Conservation (phyloP, 2,113 vertebrate genomes). For the Larimichthys crocea region DNA sequence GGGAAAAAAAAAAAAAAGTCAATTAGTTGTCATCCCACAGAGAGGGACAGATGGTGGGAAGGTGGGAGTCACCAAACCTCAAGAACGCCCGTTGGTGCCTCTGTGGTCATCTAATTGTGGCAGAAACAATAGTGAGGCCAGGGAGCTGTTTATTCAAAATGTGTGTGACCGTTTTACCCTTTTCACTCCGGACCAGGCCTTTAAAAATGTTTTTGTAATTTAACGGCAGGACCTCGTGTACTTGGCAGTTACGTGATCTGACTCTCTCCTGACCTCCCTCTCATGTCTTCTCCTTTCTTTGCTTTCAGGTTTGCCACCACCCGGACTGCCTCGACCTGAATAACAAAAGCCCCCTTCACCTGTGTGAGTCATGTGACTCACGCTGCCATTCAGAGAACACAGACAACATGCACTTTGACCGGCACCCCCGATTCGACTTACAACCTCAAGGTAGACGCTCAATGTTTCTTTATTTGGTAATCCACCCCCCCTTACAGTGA, state of each 20-base stretch:
- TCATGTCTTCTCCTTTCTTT: slow-evolving; percentile 76
- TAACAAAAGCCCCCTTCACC: slow-evolving; percentile 86
- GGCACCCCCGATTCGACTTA: slow-evolving; percentile 92
- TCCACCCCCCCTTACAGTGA: slow-evolving; percentile 4
- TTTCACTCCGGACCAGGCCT: slow-evolving; percentile 8
- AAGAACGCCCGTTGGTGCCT: slow-evolving; percentile 57
- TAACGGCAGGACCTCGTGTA: slow-evolving; percentile 15
- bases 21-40: slow-evolving; percentile 41
- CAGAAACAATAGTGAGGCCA: slow-evolving; percentile 59
- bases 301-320: slow-evolving; percentile 92
- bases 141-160: slow-evolving; percentile 38
- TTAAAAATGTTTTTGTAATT: slow-evolving; percentile 21
- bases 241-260: slow-evolving; percentile 27
- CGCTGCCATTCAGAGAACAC: slow-evolving; percentile 85
- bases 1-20: slow-evolving; percentile 34
- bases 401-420: slow-evolving; percentile 89
- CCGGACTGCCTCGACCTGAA: slow-evolving; percentile 90
- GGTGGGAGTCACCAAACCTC: slow-evolving; percentile 56
- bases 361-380: slow-evolving; percentile 91
- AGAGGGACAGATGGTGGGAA: slow-evolving; percentile 63
- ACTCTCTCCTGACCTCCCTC: neutral
- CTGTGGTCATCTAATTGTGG: slow-evolving; percentile 42
- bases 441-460: slow-evolving; percentile 86
- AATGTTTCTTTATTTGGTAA: slow-evolving; percentile 28
- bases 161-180: slow-evolving; percentile 47